Evolutionary conservation across 2,113 vertebrate genomes (phyloP).

Genomic region (Canis aureus): DNA sequence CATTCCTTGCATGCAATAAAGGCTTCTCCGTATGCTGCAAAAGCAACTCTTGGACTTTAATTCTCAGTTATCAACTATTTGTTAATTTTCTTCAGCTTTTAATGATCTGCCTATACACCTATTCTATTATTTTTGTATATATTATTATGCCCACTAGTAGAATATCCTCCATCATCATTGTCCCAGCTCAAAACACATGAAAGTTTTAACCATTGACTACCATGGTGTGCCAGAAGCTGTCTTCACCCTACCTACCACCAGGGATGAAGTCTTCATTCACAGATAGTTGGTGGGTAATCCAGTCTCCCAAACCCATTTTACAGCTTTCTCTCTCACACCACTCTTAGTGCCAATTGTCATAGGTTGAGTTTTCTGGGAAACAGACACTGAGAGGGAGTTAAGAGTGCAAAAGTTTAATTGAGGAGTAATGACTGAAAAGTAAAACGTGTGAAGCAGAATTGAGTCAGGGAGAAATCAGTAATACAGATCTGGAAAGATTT

Average conservation of each 20-base stretch:
- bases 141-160: too few species aligned
- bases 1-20: not conserved
- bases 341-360: not conserved
- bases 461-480: not conserved
- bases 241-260: not conserved
- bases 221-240: not conserved
- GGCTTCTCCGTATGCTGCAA: not conserved
- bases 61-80: not conserved
- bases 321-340: not conserved
- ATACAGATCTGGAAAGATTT: not conserved
- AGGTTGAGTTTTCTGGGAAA: not conserved
- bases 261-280: not conserved
- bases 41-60: not conserved
- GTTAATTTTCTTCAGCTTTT: not conserved
- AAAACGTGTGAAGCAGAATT: not conserved
- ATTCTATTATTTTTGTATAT: not conserved
- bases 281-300: not conserved
- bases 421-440: not conserved
- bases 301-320: not conserved
- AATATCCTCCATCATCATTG: not conserved
- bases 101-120: not conserved
- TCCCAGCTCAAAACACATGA: not conserved
- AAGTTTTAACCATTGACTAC: not conserved
- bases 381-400: not conserved
- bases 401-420: not conserved